These are phyloP conservation scores for Macroteleia sp. DNA, from an alignment of 2,888 invertebrate species.

Conservation along the genomic window DNA sequence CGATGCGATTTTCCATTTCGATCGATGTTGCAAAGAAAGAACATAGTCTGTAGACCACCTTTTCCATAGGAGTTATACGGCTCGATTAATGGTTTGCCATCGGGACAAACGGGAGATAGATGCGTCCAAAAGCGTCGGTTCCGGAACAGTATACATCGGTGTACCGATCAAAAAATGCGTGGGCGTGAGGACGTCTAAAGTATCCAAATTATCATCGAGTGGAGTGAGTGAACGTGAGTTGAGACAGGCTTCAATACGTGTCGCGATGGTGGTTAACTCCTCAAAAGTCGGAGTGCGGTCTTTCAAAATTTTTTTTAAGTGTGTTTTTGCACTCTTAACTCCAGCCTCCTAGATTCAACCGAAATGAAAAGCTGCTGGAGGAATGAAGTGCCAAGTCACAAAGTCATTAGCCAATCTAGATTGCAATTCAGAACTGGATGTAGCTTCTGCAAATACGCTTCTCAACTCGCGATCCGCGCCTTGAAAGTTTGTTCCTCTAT, in stretches of 20 bases:
- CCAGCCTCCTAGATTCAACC: not conserved
- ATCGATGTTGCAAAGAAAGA: not conserved
- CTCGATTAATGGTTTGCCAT: not conserved
- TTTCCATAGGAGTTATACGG: not conserved
- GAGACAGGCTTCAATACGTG: not conserved
- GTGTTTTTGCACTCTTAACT: constrained; percentile 4
- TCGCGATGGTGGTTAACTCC: not conserved
- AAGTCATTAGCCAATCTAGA: not conserved
- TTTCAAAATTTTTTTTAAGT: not conserved
- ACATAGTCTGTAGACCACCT: not conserved
- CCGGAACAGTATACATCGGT: not conserved
- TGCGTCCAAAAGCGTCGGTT: not conserved
- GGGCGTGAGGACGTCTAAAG: not conserved
- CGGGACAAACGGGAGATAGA: not conserved
- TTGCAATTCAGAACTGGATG: not conserved
- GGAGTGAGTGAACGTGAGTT: not conserved
- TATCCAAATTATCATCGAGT: not conserved
- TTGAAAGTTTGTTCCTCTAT: not conserved
- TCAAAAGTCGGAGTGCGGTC: not conserved
- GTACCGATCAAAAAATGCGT: not conserved
- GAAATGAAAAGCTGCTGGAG: constrained; percentile 14
- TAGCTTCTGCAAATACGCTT: not conserved
- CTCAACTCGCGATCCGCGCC: not conserved
- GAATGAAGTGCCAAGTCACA: not conserved
- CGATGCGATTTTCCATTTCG: not conserved